Conservation (phyloP, 2,888 invertebrate species). For the Parelbella ahira region DNA sequence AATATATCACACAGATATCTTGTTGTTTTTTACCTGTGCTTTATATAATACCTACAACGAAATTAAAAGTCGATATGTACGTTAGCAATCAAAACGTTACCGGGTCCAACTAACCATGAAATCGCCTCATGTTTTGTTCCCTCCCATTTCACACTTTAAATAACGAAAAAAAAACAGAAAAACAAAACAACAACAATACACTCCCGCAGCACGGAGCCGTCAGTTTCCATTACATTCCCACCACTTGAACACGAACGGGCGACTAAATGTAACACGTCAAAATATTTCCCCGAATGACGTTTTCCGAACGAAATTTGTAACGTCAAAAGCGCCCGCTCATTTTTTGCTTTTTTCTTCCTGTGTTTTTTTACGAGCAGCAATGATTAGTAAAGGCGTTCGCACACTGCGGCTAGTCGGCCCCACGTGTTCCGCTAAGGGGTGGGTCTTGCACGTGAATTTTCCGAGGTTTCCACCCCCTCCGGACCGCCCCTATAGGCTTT, state of each 20-base stretch:
- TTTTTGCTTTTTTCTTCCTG: conserved; percentile 32
- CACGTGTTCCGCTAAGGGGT: conserved; percentile 72
- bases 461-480: conserved; percentile 79
- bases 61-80: conserved; percentile 23
- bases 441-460: conserved; percentile 78
- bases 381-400: conserved; percentile 73
- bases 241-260: conserved; percentile 45
- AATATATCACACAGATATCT: conserved; percentile 2
- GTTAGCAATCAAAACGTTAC: conserved; percentile 26
- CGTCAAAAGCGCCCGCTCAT: conserved; percentile 49
- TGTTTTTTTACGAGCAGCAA: conserved; percentile 65
- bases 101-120: conserved; percentile 72
- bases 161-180: too few species aligned
- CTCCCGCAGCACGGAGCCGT: conserved; percentile 53
- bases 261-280: not conserved
- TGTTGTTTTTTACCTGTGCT: conserved; percentile 16
- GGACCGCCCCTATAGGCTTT: conserved; percentile 81
- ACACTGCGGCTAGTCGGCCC: conserved; percentile 72
- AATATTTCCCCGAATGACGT: conserved; percentile 31
- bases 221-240: conserved; percentile 59
- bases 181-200: conserved; percentile 51
- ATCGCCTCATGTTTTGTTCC: conserved; percentile 67
- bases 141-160: conserved; percentile 62
- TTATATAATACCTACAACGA: conserved; percentile 18
- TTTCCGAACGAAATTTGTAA: conserved; percentile 53